phyloP scores from a whole-genome alignment of 2,888 invertebrate species.

The Stenodera caucasica region DNA sequence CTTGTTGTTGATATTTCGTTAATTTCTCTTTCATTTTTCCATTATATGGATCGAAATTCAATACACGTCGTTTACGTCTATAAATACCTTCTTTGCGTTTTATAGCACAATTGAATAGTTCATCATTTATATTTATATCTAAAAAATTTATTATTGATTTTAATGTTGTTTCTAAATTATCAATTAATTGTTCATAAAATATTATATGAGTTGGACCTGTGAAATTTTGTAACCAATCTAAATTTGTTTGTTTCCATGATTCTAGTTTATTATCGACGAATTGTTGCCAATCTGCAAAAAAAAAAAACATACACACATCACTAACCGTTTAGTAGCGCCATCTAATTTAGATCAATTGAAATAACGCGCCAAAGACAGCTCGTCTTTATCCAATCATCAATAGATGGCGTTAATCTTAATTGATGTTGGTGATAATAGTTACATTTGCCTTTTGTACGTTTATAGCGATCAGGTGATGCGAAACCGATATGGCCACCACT shows the following conservation, averaged over 20 bases:
- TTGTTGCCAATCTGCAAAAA: conserved; percentile 67
- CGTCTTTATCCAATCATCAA: too few species aligned
- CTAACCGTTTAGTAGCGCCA: too few species aligned
- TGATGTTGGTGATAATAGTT: conserved; percentile 42
- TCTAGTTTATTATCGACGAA: conserved; percentile 69
- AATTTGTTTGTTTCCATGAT: conserved; percentile 70
- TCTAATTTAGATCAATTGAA: too few species aligned
- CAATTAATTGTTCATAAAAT: conserved; percentile 70
- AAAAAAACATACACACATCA: conserved; percentile 17
- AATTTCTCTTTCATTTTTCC: conserved; percentile 63
- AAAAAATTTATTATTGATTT: conserved; percentile 64
- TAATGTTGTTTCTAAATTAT: conserved; percentile 63
- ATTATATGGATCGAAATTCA: conserved; percentile 73
- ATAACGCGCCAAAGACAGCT: too few species aligned
- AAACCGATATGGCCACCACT: conserved; percentile 81
- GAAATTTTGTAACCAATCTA: conserved; percentile 71
- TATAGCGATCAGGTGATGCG: conserved; percentile 69
- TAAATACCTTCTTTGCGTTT: conserved; percentile 65
- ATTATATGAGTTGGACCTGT: conserved; percentile 69
- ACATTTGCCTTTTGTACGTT: conserved; percentile 66
- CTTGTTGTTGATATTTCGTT: conserved; percentile 56
- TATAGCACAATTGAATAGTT: conserved; percentile 49
- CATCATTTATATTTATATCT: conserved; percentile 47
- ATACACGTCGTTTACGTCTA: conserved; percentile 65
- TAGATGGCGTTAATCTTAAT: conserved; percentile 1